Percentiles rank a stretch among this genome's conserved stretches.
These are phyloP conservation scores for Protobothrops mucrosquamatus DNA, from an alignment of 2,113 vertebrate genomes.

Conservation along the genomic window DNA sequence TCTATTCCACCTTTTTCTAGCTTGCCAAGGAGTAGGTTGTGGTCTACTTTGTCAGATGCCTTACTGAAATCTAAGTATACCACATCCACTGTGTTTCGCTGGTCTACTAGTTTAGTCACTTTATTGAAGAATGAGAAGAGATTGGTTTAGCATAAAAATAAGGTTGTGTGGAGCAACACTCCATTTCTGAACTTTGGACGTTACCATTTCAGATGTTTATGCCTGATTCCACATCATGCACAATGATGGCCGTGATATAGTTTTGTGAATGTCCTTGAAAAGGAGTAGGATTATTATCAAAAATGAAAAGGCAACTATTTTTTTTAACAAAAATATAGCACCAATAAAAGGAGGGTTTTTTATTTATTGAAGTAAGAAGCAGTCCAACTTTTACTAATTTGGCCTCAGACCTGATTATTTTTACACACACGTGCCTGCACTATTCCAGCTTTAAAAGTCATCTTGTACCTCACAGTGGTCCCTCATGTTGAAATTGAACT, in stretches of 20 bases:
- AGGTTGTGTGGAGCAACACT: not conserved
- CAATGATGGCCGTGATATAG: not conserved
- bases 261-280: not conserved
- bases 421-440: not conserved
- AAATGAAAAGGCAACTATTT: not conserved
- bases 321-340: not conserved
- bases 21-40: too few species aligned
- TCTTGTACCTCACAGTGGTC: not conserved
- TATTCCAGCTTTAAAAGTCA: not conserved
- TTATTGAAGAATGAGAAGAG: too few species aligned
- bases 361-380: not conserved
- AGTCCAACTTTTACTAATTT: not conserved
- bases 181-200: not conserved
- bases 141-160: too few species aligned
- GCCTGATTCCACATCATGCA: not conserved
- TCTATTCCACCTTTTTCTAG: too few species aligned
- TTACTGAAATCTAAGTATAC: too few species aligned
- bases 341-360: not conserved
- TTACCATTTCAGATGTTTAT: not conserved
- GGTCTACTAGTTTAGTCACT: too few species aligned
- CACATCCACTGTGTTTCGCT: too few species aligned
- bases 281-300: not conserved
- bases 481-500: not conserved
- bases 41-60: too few species aligned
- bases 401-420: not conserved